phyloP scores from a whole-genome alignment of 2,888 invertebrate species.

The Euspilapteryx auroguttella region DNA sequence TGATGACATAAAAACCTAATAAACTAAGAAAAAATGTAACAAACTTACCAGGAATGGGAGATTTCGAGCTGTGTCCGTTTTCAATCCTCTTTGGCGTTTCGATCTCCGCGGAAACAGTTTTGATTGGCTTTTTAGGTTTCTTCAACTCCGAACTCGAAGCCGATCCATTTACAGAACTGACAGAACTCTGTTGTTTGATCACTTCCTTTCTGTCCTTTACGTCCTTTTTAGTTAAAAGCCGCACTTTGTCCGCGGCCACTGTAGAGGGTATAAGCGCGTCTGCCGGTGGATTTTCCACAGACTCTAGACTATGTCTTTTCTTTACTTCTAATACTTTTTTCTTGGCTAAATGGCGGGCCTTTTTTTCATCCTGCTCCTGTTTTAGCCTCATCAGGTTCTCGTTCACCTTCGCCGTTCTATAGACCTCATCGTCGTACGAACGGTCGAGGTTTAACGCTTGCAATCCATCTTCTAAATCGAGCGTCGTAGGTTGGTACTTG shows the following conservation, averaged over 20 bases:
- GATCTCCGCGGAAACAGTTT: constrained; percentile 21
- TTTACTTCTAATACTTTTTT: constrained; percentile 24
- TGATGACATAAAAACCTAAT: too few relatives aligned
- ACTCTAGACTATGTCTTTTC: constrained; percentile 33
- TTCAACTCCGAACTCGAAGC: constrained; percentile 25
- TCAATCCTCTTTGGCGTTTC: not conserved
- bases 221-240: constrained; percentile 37
- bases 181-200: constrained; percentile 33
- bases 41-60: too few relatives aligned
- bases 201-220: constrained; percentile 39
- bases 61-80: not conserved
- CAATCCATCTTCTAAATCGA: constrained; percentile 60
- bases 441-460: constrained; percentile 53
- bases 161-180: constrained; percentile 25
- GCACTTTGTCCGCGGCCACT: constrained; percentile 41
- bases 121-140: constrained; percentile 31
- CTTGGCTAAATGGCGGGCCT: constrained; percentile 28
- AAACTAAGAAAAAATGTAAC: too few relatives aligned
- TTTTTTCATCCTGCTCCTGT: constrained; percentile 37
- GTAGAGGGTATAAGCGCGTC: constrained; percentile 33
- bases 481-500: constrained; percentile 50
- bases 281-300: constrained; percentile 29
- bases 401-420: constrained; percentile 51
- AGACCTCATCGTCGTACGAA: constrained; percentile 37
- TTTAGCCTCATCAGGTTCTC: constrained; percentile 49